Percentiles rank a stretch among this genome's conserved stretches.
These are phyloP conservation scores for Centropus unirufus DNA, from an alignment of 2,113 vertebrate species.

Conservation along the genomic window DNA sequence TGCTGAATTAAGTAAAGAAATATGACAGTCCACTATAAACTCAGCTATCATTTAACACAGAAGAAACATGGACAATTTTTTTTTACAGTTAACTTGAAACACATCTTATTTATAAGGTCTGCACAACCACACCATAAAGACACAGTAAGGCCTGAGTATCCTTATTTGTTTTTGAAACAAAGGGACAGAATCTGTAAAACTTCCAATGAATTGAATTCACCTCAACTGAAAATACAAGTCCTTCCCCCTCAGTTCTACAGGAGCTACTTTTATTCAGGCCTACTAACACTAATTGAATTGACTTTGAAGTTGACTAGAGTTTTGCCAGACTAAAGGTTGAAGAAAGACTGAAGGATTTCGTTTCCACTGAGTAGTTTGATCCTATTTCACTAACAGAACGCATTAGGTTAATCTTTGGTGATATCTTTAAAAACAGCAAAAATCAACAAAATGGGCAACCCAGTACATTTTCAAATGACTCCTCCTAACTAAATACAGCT, in stretches of 20 bases:
- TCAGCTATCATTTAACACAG: constrained; percentile 80
- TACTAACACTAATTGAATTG: neutral
- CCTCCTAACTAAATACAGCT: constrained; percentile 36
- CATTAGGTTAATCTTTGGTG: constrained; percentile 49
- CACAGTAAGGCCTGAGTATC: neutral
- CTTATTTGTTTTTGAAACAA: neutral
- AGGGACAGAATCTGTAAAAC: neutral
- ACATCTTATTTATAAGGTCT: constrained; percentile 19
- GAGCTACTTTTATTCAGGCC: neutral
- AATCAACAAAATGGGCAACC: constrained; percentile 39
- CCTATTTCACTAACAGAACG: constrained; percentile 30
- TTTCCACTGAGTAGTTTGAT: constrained; percentile 53
- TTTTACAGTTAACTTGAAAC: constrained; percentile 69
- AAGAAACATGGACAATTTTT: constrained; percentile 74
- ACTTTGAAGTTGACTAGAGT: neutral
- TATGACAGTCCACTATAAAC: constrained; percentile 86
- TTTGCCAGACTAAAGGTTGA: neutral
- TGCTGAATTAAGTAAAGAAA: constrained; percentile 83
- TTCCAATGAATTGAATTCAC: neutral
- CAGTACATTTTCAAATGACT: neutral
- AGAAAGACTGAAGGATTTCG: constrained; percentile 32
- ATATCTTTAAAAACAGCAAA: constrained; percentile 40
- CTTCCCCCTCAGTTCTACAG: neutral
- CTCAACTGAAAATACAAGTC: neutral
- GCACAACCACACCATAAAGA: constrained; percentile 17